Evolutionary conservation across 2,888 invertebrate genomes (phyloP).

Genomic region (Bursaphelenchus okinawaensis): DNA sequence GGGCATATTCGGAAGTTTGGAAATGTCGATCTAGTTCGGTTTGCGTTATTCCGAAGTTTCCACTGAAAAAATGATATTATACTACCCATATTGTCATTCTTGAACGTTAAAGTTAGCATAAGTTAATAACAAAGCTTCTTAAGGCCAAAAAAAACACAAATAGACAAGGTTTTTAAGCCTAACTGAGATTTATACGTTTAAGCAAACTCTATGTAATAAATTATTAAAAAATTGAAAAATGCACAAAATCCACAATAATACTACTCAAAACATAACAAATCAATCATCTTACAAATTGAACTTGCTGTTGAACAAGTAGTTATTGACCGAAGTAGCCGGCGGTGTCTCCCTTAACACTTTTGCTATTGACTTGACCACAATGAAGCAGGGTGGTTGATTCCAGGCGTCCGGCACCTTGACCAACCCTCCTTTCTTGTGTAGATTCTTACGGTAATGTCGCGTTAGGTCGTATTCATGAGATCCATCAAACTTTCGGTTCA

Average conservation of each 20-base stretch:
- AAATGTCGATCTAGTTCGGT: background rate
- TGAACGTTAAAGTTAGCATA: background rate
- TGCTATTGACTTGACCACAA: background rate
- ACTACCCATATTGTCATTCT: background rate
- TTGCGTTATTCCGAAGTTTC: background rate
- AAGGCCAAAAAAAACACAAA: no score
- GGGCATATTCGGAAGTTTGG: slow-evolving; percentile 1
- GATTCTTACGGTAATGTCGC: slow-evolving; percentile 1
- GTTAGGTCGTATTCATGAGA: slow-evolving; percentile 9
- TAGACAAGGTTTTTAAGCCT: no score
- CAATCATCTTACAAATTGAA: slow-evolving; percentile 4
- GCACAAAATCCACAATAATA: no score
- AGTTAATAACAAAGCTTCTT: background rate
- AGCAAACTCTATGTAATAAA: background rate
- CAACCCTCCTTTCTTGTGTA: background rate
- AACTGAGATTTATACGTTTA: no score
- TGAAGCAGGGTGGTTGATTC: slow-evolving; percentile 3
- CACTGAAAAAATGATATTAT: background rate
- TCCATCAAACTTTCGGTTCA: slow-evolving; percentile 13
- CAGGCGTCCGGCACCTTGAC: slow-evolving; percentile 1
- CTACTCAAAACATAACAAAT: background rate
- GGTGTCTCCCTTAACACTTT: background rate
- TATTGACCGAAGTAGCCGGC: background rate
- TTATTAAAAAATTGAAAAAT: no score
- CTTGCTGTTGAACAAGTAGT: background rate